Conservation (phyloP, 2,113 vertebrate species). For the Paramisgurnus dabryanus region DNA sequence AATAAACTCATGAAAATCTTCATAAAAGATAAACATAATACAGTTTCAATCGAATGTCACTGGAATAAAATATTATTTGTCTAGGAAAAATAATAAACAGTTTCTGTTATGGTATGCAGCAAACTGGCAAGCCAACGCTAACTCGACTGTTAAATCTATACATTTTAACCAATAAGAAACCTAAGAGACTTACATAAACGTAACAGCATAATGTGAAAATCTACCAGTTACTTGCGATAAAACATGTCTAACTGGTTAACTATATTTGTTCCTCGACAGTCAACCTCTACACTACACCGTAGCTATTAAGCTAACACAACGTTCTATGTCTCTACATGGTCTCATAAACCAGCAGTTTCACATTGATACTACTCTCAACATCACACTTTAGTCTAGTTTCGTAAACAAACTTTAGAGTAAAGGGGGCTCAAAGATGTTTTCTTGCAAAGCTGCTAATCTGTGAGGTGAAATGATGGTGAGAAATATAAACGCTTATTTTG, state of each 20-base stretch:
- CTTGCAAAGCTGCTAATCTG: background rate
- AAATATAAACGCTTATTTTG: background rate
- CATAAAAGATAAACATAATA: no score
- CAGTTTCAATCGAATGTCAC: no score
- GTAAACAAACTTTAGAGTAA: background rate
- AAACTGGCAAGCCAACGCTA: no score
- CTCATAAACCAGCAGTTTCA: background rate
- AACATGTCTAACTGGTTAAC: background rate
- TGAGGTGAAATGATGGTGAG: background rate
- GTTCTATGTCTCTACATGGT: background rate
- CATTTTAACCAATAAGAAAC: no score
- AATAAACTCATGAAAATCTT: no score
- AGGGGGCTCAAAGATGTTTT: background rate
- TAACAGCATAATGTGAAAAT: background rate
- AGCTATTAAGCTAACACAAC: constrained; percentile 1
- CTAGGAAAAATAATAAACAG: no score
- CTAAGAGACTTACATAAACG: no score
- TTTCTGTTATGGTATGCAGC: no score
- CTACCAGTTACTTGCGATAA: background rate
- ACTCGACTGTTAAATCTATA: no score
- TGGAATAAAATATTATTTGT: no score
- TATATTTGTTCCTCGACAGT: background rate
- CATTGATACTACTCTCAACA: no score
- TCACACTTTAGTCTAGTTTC: background rate
- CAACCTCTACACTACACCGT: background rate